Evolutionary conservation across 2,888 invertebrate genomes (phyloP).

Genomic region (Watsonalla binaria): DNA sequence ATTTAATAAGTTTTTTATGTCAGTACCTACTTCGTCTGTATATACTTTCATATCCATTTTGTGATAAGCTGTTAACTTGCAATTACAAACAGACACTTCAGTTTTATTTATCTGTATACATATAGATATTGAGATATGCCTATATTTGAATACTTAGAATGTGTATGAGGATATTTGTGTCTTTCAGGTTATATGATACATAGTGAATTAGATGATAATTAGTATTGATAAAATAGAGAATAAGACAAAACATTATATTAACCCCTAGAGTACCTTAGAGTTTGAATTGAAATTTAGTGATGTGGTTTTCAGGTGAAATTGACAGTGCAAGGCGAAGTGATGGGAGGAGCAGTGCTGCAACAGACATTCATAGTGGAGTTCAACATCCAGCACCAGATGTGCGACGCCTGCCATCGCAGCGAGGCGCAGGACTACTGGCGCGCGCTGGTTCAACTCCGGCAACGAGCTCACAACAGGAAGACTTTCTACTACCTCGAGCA

Average conservation of each 20-base stretch:
- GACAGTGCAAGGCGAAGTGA: conserved; percentile 96
- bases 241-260: no score
- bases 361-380: conserved; percentile 98
- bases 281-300: background rate
- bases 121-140: background rate
- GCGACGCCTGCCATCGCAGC: conserved; percentile 96
- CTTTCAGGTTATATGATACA: no score
- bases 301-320: conserved; percentile 82
- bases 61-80: no score
- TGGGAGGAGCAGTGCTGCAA: conserved; percentile 93
- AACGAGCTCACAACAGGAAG: conserved; percentile 94
- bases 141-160: no score
- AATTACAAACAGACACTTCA: no score
- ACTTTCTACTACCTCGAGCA: conserved; percentile 99
- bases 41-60: no score
- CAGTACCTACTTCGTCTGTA: no score
- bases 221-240: no score
- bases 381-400: conserved; percentile 95
- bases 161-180: no score
- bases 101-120: background rate
- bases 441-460: conserved; percentile 92
- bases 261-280: no score
- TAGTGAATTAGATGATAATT: no score
- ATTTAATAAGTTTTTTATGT: no score
- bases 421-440: conserved; percentile 99